Base-by-base conservation (phyloP, 2,113 vertebrate genomes). In the Pagrus major region DNA sequence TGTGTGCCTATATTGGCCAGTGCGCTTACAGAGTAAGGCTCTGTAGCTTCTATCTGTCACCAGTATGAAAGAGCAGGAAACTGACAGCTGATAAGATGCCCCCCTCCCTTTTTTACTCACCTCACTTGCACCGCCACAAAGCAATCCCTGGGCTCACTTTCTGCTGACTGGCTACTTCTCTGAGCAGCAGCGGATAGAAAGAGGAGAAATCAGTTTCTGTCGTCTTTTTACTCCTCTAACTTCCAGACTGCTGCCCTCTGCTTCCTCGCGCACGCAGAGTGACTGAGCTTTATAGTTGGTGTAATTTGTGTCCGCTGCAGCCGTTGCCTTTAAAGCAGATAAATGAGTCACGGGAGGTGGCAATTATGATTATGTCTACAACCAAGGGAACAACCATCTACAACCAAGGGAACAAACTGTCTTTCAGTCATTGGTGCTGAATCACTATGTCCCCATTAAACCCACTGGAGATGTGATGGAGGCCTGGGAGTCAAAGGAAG, bases 141-240 rank as follows among this genome's bases (percentile, higher is more conserved):
- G 60, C 44, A 76, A 68, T 81, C 61, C 86, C 21, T 15, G 4
- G 16, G 21, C 71, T 82, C 4, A 25, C 74, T 81, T 91, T 92
- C 74, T 93, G 93, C 93, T 93, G 91, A 94, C 84, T 78, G 75
- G 71, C 56, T 84, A 37, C 71, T 91, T 92, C 79, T 76, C 68
- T 81, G 33, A 78, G 55, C 80, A 49, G 65, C 41, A 41, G 51
- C n/a, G 71, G 46, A 84, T 54, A 67, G 27, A 78, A 82, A 65
- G 25, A 46, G 61, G 41, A 29, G 16, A 54, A 81, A 85, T 78
- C 37, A 29, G 81, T 84, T 90, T 67, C 61, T 86, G 72, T 78
- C 74, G n/a, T 81, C 23, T 59, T 60, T 80, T 42, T 71, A 54
- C 76, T 70, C 42, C 74, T 81, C 46, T 59, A 56, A 73, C 71